Percentiles rank a stretch among this genome's conserved stretches.
Evolutionary conservation across 2,888 invertebrate species (phyloP).

Genomic region (Ophion obscuratus): DNA sequence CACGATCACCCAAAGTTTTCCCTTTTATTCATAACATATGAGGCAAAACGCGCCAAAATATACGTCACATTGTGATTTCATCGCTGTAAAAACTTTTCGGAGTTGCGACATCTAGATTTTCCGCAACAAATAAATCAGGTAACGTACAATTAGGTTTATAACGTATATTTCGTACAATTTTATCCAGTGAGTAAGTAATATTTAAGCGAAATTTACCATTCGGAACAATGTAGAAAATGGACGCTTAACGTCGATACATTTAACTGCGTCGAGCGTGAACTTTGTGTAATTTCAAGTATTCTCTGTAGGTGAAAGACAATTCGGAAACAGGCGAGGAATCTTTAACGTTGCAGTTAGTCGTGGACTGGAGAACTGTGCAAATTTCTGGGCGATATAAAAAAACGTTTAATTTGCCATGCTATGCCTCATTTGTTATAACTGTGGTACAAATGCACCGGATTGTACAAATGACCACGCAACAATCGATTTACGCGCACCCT

Average conservation of each 20-base stretch:
- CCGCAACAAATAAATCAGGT: no score
- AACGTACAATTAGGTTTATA: not conserved
- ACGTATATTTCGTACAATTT: no score
- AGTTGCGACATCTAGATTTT: not conserved
- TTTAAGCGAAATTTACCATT: no score
- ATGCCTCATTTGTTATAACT: conserved; percentile 12
- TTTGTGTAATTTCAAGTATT: no score
- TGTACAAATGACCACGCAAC: conserved; percentile 7
- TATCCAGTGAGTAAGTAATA: no score
- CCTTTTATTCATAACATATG: not conserved
- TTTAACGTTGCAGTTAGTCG: not conserved
- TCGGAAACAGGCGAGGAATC: no score
- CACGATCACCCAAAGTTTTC: not conserved
- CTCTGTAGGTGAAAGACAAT: no score
- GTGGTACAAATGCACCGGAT: conserved; percentile 29
- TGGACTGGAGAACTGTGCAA: conserved; percentile 24
- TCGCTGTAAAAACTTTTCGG: not conserved
- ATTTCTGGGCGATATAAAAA: not conserved
- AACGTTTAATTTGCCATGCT: not conserved
- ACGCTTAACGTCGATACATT: no score
- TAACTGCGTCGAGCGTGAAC: no score
- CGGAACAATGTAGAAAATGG: no score
- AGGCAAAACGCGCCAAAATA: not conserved
- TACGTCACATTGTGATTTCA: not conserved
- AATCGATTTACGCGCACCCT: not conserved